Base-by-base conservation (phyloP, 1,140 invertebrate species). In the Drosophila quadrilineata region DNA sequence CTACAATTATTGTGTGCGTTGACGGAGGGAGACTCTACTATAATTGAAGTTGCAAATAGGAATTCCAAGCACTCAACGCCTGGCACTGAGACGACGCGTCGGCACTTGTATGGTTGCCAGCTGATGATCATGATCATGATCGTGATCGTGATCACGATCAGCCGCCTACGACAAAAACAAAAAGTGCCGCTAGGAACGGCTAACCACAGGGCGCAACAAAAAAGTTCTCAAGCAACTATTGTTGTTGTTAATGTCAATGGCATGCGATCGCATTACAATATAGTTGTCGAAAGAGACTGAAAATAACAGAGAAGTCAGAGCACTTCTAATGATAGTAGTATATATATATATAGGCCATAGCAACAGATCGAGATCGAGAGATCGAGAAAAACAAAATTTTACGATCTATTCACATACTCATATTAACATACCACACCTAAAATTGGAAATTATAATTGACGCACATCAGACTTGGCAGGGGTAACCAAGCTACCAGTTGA, bases 211-310 rank as follows among this genome's bases (percentile, higher is more conserved):
- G 38, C 19, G 40, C 40, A n/a, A n/a, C n/a, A n/a, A 49, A 17
- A 41, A 45, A 29, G 26, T 57, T 57, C 53, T 45, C 53, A 57
- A 57, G 53, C 14, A 40, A 21, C 33, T 52, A 29, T 17, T 38
- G 33, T 22, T 48, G 33, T 10, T 35, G 50, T 6, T 40, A 26
- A 33, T 64, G 60, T 64, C 60, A 64, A 48, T 64, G 52, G 52
- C 60, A 56, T 57, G 50, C 19, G 52, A 56, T 64, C 40, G 41
- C 60, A n/a, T 64, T 64, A 64, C 60, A 48, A 22, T 31, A 19
- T 38, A 43, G 19, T 9, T 43, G 31, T 16, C 24, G 35, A 21
- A 10, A 19, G n/a, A 33, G 52, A 40, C n/a, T n/a, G n/a, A n/a
- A n/a, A n/a, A n/a, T n/a, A 9, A 17, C 10, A 35, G 16, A 9